Conservation (phyloP, 2,113 vertebrate species). For the Psephotus haematonotus region DNA sequence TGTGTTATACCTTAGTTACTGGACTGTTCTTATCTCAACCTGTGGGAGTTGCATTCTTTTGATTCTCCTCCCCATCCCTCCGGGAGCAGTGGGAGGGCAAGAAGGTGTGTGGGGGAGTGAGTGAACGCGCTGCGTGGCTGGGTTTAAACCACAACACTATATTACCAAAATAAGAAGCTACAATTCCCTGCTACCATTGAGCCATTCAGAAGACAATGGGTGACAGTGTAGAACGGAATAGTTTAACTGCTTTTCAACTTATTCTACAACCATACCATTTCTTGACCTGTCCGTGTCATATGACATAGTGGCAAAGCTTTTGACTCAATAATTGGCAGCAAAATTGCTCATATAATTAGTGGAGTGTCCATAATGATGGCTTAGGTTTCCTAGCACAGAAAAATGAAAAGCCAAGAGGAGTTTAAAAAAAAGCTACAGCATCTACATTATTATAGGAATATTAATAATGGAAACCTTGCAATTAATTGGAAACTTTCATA, state of each 20-base stretch:
- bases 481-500: neutral
- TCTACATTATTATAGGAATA: neutral
- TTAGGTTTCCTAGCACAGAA: neutral
- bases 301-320: neutral
- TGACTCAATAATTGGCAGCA: neutral
- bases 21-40: too few relatives aligned
- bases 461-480: neutral
- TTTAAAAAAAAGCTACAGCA: neutral
- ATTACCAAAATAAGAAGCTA: neutral
- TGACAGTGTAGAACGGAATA: neutral
- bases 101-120: too few relatives aligned
- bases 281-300: neutral
- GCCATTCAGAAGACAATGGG: neutral
- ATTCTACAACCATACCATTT: accelerated
- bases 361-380: neutral
- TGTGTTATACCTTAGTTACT: too few relatives aligned
- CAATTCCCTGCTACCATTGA: neutral
- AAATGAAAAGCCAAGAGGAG: neutral
- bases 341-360: neutral
- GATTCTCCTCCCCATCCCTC: too few relatives aligned
- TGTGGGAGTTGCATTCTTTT: too few relatives aligned
- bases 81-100: too few relatives aligned
- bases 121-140: too few relatives aligned
- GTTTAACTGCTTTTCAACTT: neutral
- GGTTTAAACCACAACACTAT: neutral